Percentiles rank a stretch among this genome's conserved stretches.
These are phyloP conservation scores for Dryomyza anilis DNA, from an alignment of 2,888 invertebrate species.

Conservation along the genomic window DNA sequence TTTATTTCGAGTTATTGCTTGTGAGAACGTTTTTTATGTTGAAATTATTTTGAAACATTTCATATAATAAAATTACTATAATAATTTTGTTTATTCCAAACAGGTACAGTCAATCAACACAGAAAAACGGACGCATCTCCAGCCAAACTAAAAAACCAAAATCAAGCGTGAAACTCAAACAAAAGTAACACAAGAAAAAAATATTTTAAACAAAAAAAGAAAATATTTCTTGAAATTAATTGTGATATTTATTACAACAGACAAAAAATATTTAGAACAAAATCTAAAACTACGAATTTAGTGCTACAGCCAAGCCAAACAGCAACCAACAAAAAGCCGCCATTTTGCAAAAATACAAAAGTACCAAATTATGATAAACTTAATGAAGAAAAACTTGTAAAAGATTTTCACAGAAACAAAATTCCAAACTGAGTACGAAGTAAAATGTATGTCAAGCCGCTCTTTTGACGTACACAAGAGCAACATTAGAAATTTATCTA, in stretches of 20 bases:
- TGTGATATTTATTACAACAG: background rate
- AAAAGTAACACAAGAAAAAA: too few species aligned
- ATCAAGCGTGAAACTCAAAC: constrained; percentile 21
- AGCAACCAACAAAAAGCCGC: constrained; percentile 3
- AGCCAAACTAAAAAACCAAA: background rate
- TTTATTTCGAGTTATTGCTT: too few species aligned
- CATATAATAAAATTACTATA: background rate
- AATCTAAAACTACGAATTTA: constrained; percentile 18
- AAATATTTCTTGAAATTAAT: background rate
- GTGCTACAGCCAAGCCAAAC: constrained; percentile 12
- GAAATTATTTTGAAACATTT: background rate
- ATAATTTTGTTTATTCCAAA: background rate
- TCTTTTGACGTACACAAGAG: background rate
- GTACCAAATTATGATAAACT: constrained; percentile 39
- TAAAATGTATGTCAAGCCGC: background rate
- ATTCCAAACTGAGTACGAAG: constrained; percentile 40
- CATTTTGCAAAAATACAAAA: background rate
- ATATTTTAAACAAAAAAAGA: background rate
- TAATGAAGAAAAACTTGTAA: constrained; percentile 49
- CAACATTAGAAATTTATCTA: constrained; percentile 9
- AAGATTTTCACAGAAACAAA: constrained; percentile 29
- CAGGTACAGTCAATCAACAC: constrained; percentile 9
- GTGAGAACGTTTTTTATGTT: too few species aligned
- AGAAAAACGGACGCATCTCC: background rate
- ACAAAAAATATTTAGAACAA: background rate